These are phyloP conservation scores for Alligator sinensis DNA, from an alignment of 2,113 vertebrate species.

Conservation along the genomic window DNA sequence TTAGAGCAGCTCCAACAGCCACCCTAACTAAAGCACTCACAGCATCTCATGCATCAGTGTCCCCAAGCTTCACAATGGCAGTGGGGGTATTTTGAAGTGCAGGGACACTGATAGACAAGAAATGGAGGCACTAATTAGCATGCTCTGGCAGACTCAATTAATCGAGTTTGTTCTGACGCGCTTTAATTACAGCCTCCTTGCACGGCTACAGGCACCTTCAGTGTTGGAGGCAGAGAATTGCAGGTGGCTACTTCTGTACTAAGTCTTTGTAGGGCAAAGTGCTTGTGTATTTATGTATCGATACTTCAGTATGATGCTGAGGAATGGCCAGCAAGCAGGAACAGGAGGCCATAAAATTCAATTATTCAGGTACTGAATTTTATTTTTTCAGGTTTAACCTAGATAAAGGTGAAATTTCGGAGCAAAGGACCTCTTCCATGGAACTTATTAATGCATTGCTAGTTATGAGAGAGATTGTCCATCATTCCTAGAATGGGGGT, in stretches of 20 bases:
- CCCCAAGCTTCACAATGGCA: too few species aligned
- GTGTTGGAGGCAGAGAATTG: not conserved
- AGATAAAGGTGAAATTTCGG: not conserved
- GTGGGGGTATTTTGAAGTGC: too few species aligned
- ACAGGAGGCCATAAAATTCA: not conserved
- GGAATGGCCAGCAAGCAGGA: accelerated
- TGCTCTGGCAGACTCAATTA: too few species aligned
- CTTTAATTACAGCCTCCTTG: too few species aligned
- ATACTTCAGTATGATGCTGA: not conserved
- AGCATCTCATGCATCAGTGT: too few species aligned
- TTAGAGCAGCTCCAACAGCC: too few species aligned
- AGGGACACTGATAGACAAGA: too few species aligned
- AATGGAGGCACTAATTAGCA: too few species aligned
- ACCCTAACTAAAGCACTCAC: too few species aligned
- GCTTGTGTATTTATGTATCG: not conserved
- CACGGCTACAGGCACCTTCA: too few species aligned
- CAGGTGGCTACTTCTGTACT: not conserved
- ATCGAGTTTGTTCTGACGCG: too few species aligned
- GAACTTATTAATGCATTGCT: not conserved
- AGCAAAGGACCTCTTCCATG: not conserved
- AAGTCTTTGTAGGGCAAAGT: not conserved
- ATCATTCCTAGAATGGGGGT: too few species aligned
- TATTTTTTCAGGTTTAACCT: not conserved
- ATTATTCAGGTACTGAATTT: not conserved
- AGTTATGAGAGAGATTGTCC: not conserved